These are phyloP conservation scores for Pollenia amentaria DNA, from an alignment of 2,888 invertebrate species.

Conservation along the genomic window DNA sequence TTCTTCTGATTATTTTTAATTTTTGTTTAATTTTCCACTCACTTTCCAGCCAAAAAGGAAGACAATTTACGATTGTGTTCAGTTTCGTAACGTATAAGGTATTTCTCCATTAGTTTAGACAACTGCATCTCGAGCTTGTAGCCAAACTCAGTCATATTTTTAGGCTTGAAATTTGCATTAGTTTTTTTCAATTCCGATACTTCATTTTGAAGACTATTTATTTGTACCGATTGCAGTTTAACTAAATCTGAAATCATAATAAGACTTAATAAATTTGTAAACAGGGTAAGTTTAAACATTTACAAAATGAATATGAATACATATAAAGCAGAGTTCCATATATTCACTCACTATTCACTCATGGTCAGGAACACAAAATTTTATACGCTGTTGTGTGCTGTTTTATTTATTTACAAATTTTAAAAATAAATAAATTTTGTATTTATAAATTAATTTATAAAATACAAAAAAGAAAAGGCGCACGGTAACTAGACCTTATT, in stretches of 20 bases:
- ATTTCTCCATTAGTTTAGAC: slow-evolving; percentile 83
- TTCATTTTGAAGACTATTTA: slow-evolving; percentile 85
- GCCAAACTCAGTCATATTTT: slow-evolving; percentile 80
- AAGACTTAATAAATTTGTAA: neutral
- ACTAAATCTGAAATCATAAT: slow-evolving; percentile 84
- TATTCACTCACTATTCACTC: too few relatives aligned
- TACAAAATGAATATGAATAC: too few relatives aligned
- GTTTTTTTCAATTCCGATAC: slow-evolving; percentile 80
- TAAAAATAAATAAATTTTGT: too few relatives aligned
- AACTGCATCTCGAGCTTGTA: slow-evolving; percentile 83
- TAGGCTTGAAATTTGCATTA: slow-evolving; percentile 76
- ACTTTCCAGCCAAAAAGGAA: slow-evolving; percentile 82
- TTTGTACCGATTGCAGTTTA: slow-evolving; percentile 85
- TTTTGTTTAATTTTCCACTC: slow-evolving; percentile 21
- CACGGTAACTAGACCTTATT: too few relatives aligned
- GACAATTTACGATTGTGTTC: slow-evolving; percentile 82
- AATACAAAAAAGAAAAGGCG: too few relatives aligned
- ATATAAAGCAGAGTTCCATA: too few relatives aligned
- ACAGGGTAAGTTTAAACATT: neutral
- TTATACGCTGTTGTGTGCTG: too few relatives aligned
- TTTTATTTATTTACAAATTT: too few relatives aligned
- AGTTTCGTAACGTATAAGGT: slow-evolving; percentile 83
- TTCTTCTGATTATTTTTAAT: neutral
- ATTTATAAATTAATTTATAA: too few relatives aligned
- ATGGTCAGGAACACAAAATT: too few relatives aligned